These are phyloP conservation scores for Hirtodrosophila alboralis DNA, from an alignment of 2,888 invertebrate species.

Conservation along the genomic window DNA sequence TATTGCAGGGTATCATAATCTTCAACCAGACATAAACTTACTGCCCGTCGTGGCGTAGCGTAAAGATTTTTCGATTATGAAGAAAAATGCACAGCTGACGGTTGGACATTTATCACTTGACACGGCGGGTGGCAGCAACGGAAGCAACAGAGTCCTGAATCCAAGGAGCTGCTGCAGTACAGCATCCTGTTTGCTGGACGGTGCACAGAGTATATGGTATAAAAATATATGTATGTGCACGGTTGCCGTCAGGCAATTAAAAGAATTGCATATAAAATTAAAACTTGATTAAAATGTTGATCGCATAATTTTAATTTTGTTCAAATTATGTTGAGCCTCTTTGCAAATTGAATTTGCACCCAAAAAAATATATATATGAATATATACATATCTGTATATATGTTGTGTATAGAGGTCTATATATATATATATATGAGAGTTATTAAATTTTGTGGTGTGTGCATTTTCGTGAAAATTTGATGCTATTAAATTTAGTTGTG, in stretches of 20 bases:
- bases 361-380: background rate
- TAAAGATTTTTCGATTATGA: slow-evolving; percentile 71
- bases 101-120: slow-evolving; percentile 65
- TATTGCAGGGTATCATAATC: slow-evolving; percentile 30
- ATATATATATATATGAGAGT: background rate
- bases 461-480: slow-evolving; percentile 31
- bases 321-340: slow-evolving; percentile 30
- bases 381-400: too few species aligned
- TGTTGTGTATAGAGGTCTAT: too few species aligned
- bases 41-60: slow-evolving; percentile 24
- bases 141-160: slow-evolving; percentile 14
- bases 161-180: slow-evolving; percentile 15
- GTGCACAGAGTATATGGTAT: too few species aligned
- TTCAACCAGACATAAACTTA: slow-evolving; percentile 10
- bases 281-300: slow-evolving; percentile 46
- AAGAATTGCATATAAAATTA: slow-evolving; percentile 14
- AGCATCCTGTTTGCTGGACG: slow-evolving; percentile 3
- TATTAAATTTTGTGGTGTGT: slow-evolving; percentile 14
- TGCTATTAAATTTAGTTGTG: slow-evolving; percentile 66
- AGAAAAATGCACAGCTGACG: slow-evolving; percentile 70
- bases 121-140: slow-evolving; percentile 32
- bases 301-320: slow-evolving; percentile 40
- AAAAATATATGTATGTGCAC: too few species aligned
- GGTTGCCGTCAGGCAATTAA: slow-evolving; percentile 31
- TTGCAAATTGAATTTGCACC: slow-evolving; percentile 32